Percentiles rank a stretch among this genome's conserved stretches.
Evolutionary conservation across 2,888 invertebrate genomes (phyloP).

Genomic region (Bhutanitis thaidina): DNA sequence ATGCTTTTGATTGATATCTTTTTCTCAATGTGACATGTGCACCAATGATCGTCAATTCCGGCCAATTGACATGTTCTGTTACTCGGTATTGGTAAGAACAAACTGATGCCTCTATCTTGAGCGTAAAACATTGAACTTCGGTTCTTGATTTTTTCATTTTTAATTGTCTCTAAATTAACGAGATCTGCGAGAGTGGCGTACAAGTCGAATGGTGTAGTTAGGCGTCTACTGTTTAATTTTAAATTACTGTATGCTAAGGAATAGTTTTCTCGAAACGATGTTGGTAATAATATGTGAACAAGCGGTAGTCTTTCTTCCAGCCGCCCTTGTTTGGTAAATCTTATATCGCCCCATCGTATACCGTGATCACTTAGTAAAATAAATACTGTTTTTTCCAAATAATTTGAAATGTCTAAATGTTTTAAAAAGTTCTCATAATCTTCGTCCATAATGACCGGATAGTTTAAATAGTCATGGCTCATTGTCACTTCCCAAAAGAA

Average conservation of each 20-base stretch:
- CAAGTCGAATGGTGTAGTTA: slow-evolving; percentile 92
- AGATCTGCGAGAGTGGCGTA: slow-evolving; percentile 89
- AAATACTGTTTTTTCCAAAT: slow-evolving; percentile 83
- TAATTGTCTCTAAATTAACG: slow-evolving; percentile 68
- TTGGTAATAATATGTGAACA: slow-evolving; percentile 85
- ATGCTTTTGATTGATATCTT: slow-evolving; percentile 76
- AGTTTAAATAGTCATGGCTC: slow-evolving; percentile 91
- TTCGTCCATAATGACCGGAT: slow-evolving; percentile 86
- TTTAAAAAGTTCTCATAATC: slow-evolving; percentile 80
- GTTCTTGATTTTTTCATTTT: slow-evolving; percentile 54
- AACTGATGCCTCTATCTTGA: slow-evolving; percentile 83
- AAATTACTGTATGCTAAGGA: slow-evolving; percentile 83
- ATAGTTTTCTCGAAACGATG: slow-evolving; percentile 83
- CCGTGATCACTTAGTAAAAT: slow-evolving; percentile 94
- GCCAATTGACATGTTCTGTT: slow-evolving; percentile 88
- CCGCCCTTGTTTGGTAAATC: slow-evolving; percentile 90
- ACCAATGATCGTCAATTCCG: slow-evolving; percentile 91
- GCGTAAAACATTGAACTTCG: slow-evolving; percentile 50
- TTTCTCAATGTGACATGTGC: slow-evolving; percentile 88
- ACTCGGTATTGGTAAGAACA: slow-evolving; percentile 86
- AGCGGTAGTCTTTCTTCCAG: slow-evolving; percentile 94
- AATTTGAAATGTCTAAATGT: slow-evolving; percentile 66
- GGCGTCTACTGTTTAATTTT: slow-evolving; percentile 81
- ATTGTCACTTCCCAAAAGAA: slow-evolving; percentile 92
- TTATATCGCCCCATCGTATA: slow-evolving; percentile 90